Percentiles rank a stretch among this genome's conserved stretches.
These are phyloP conservation scores for Gallinago undulata DNA, from an alignment of 2,113 vertebrate species.

Conservation along the genomic window DNA sequence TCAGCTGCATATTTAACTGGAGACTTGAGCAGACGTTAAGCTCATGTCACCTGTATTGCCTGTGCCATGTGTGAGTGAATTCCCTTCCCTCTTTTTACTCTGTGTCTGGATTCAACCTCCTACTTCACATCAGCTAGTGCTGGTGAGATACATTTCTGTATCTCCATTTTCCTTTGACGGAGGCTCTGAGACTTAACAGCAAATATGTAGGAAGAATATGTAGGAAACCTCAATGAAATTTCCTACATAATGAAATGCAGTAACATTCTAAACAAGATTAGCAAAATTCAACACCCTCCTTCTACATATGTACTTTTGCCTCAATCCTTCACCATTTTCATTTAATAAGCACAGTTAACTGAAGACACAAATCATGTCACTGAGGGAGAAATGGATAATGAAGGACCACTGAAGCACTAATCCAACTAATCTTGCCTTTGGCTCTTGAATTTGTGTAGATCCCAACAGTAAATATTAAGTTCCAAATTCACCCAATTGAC, in stretches of 20 bases:
- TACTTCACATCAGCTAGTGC: neutral
- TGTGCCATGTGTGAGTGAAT: neutral
- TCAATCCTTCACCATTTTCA: neutral
- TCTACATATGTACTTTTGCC: neutral
- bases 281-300: neutral
- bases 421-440: slow-evolving; percentile 47
- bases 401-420: slow-evolving; percentile 58
- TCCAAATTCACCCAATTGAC: neutral
- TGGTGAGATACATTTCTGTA: neutral
- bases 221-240: neutral
- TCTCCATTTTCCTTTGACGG: neutral
- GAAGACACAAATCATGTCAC: neutral
- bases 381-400: slow-evolving; percentile 42
- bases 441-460: slow-evolving; percentile 27
- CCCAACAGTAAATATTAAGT: slow-evolving; percentile 27
- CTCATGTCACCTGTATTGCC: neutral
- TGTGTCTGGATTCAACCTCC: neutral
- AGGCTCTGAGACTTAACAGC: neutral
- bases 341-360: slow-evolving; percentile 41
- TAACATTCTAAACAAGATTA: neutral
- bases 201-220: neutral
- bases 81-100: neutral
- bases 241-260: neutral
- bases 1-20: neutral
- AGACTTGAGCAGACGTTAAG: neutral